These are phyloP conservation scores for Melipona quadrifasciata DNA, from an alignment of 1,140 invertebrate species.

Conservation along the genomic window DNA sequence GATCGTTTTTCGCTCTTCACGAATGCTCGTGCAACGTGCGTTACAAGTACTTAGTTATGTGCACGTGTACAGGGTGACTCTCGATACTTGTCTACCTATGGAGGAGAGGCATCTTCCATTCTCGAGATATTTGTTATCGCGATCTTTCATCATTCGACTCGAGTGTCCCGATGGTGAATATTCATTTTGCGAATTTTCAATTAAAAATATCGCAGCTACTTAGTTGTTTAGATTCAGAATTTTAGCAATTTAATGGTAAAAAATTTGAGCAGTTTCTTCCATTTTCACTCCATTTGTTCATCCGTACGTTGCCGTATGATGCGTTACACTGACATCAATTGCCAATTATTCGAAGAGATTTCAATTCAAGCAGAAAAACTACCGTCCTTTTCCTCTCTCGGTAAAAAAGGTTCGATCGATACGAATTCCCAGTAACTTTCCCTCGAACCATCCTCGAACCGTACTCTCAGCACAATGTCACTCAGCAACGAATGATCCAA, in stretches of 20 bases:
- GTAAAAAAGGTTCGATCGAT: neutral
- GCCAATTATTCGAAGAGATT: neutral
- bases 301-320: neutral
- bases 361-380: no score
- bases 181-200: fast-evolving
- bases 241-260: neutral
- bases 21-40: conserved; percentile 37
- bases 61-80: conserved; percentile 16
- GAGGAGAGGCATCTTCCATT: no score
- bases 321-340: fast-evolving
- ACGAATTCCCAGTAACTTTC: neutral
- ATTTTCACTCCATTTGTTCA: no score
- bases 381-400: neutral
- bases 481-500: neutral
- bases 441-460: neutral
- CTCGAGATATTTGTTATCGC: no score
- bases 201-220: neutral
- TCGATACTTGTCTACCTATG: neutral
- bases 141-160: neutral
- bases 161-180: no score
- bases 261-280: neutral
- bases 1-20: conserved; percentile 57
- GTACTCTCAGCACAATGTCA: neutral
- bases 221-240: neutral
- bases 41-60: conserved; percentile 30